Evolutionary conservation across 2,113 vertebrate species (phyloP), one percentile per base, ranked within the genome.

Genomic region (Narcine bancroftii): DNA sequence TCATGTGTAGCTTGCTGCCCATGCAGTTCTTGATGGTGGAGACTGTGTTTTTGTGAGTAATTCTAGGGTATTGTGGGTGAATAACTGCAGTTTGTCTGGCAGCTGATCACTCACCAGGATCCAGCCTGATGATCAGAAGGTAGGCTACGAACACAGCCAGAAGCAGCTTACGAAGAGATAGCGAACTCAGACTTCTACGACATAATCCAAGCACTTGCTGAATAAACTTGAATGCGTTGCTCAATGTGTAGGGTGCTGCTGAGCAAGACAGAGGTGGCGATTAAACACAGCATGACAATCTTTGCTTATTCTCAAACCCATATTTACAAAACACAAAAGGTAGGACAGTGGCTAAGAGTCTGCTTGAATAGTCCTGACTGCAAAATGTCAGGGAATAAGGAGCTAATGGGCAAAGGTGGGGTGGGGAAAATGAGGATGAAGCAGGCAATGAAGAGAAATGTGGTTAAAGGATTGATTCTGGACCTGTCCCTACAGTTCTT

Each of bases 121-220:
- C 98, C 94, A 98, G 93, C 73, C 95, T 96, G 65, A 97, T 79
- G 63, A 98, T 94, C 92, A 99, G 94, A 93, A 99, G 93, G 89
- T 96, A 98, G 26, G 99, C 93, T 89, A 99, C 93, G 71, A 98
- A 92, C 29, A 96, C 94, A 1, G 96, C 95, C 92, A 99, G 93
- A 11, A 97, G 94, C 77, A 95, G 93, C 94, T 93, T 97, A 81
- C 94, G 97, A 75, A 98, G 94, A 93, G 96, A 94, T 73, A 96
- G 94, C 0, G 95, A 96, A 92, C 92, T 93, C 50, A 96, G 92
- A 50, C 95, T 94, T 92, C 94, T 95, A 29, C 95, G 92, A 19
- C 93, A 92, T 79, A 94, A 92, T 72, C 94, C 93, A 92, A 98
- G 93, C 2, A 96, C 95, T 93, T 96, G 95, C 85, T 94, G 95